These are phyloP conservation scores for Gorsachius goisagi DNA, from an alignment of 2,113 vertebrate species.

Conservation along the genomic window DNA sequence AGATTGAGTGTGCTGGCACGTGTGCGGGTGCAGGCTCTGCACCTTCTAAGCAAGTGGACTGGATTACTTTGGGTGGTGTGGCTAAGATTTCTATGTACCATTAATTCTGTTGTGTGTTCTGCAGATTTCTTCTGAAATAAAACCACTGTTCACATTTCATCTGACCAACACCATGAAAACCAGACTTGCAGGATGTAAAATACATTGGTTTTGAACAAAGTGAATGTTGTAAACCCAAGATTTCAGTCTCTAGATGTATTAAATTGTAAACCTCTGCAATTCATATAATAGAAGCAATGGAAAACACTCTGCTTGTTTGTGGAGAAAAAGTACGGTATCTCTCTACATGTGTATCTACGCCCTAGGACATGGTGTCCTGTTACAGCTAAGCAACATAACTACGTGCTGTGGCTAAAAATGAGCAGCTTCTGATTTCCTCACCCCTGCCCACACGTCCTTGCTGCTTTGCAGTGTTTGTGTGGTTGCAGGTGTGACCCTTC, in stretches of 20 bases:
- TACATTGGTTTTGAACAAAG: neutral
- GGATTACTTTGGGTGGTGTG: neutral
- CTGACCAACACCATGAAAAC: neutral
- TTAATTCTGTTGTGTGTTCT: neutral
- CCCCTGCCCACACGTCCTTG: accelerated
- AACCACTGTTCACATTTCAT: neutral
- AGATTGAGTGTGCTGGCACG: accelerated
- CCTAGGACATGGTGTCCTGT: neutral
- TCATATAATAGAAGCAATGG: neutral
- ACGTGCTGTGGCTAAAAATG: neutral
- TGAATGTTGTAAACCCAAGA: neutral
- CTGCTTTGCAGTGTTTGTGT: neutral
- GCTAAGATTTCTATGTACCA: accelerated
- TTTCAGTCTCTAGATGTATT: neutral
- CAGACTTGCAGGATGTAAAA: neutral
- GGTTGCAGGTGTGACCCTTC: neutral
- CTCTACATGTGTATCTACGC: neutral
- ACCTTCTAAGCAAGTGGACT: neutral
- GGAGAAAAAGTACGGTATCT: neutral
- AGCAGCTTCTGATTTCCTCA: neutral
- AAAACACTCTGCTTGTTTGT: neutral
- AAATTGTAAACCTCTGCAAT: neutral
- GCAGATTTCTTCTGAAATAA: neutral
- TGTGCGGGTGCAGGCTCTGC: accelerated
- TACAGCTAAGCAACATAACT: neutral